These are phyloP conservation scores for Crotalus horridus DNA, from an alignment of 2,113 vertebrate genomes.

Conservation along the genomic window DNA sequence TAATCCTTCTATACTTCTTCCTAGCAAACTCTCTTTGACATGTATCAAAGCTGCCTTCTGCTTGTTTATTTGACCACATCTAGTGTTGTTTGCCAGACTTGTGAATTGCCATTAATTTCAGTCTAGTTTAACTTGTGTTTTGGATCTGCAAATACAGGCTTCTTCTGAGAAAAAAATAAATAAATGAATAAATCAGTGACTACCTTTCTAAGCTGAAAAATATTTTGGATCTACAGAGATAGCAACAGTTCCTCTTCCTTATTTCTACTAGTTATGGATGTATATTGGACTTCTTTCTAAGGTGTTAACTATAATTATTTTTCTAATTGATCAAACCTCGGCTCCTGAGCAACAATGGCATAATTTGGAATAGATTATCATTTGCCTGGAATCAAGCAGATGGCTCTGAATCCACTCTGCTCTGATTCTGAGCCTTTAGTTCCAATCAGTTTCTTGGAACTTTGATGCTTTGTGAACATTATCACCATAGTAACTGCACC, in stretches of 20 bases:
- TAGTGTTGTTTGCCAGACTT: background rate
- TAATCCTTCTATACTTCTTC: background rate
- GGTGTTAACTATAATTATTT: background rate
- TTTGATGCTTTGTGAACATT: background rate
- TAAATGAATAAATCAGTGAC: background rate
- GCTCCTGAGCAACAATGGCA: background rate
- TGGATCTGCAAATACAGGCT: background rate
- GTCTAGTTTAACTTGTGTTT: slow-evolving; percentile 1
- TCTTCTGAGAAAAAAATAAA: background rate
- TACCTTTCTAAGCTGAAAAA: background rate
- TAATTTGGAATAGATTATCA: background rate
- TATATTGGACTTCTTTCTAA: background rate
- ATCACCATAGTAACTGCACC: background rate
- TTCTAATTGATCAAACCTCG: background rate
- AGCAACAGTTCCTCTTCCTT: background rate
- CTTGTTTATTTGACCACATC: background rate
- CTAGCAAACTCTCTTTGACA: background rate
- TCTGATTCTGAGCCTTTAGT: background rate
- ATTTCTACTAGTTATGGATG: background rate
- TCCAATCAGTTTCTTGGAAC: background rate
- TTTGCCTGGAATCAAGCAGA: background rate
- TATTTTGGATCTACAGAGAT: background rate
- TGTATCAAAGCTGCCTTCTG: background rate
- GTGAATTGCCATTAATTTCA: slow-evolving; percentile 16
- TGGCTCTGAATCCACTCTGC: background rate